Evolutionary conservation across 1,140 invertebrate genomes (phyloP).

Genomic region (Calliopsis andreniformis): DNA sequence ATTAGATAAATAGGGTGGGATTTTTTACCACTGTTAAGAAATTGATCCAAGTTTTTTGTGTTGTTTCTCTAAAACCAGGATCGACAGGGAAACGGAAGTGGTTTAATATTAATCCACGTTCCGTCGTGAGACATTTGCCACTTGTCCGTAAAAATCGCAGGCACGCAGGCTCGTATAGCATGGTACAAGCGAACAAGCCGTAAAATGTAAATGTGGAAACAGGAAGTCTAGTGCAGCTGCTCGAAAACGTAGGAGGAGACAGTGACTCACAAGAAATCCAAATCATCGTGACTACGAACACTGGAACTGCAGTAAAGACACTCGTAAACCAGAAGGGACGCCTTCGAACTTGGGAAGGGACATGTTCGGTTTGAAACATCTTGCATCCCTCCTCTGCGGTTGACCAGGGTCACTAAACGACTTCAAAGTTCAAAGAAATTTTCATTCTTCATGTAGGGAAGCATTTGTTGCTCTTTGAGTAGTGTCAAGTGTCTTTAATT

Average conservation of each 20-base stretch:
- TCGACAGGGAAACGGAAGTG: background rate
- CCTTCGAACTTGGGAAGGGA: slow-evolving; percentile 10
- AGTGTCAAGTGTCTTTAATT: too few relatives aligned
- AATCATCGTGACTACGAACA: slow-evolving; percentile 46
- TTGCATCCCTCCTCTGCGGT: background rate
- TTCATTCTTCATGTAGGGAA: too few relatives aligned
- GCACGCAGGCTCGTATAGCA: background rate
- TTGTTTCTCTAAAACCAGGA: too few relatives aligned
- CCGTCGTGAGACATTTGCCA: background rate
- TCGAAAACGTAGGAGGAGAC: slow-evolving; percentile 51
- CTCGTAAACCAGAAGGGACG: slow-evolving; percentile 39
- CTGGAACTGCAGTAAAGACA: slow-evolving; percentile 22
- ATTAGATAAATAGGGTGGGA: too few relatives aligned
- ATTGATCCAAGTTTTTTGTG: too few relatives aligned
- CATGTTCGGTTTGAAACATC: background rate
- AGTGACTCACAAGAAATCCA: slow-evolving; percentile 58
- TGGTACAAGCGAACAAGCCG: background rate
- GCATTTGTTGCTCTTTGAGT: too few relatives aligned
- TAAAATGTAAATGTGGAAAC: slow-evolving; percentile 59
- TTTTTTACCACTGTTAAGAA: too few relatives aligned
- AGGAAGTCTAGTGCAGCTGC: slow-evolving; percentile 44
- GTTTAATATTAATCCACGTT: background rate
- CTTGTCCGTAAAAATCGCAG: slow-evolving; percentile 5
- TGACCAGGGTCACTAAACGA: background rate
- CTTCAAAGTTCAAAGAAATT: background rate